Base-by-base conservation (phyloP, 2,888 invertebrate species). In the Rhingia rostrata region DNA sequence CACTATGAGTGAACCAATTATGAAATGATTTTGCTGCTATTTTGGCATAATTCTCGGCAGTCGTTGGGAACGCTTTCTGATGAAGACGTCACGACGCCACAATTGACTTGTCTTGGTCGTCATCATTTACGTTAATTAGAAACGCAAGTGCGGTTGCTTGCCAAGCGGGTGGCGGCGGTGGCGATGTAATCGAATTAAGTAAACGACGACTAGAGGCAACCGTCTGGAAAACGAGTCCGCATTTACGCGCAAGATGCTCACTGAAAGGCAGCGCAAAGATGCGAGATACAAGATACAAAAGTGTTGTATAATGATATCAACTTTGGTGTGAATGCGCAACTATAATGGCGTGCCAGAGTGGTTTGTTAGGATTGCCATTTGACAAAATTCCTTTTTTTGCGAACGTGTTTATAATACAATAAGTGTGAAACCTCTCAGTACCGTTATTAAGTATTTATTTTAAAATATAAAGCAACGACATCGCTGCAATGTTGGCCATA, bases 151-250 rank as follows among this genome's bases (percentile, higher is more conserved):
- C 22, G 22, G 22, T 10, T 4, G 47, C 2, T n/a, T 45, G 14
- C 43, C 14, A 22, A 47, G 30, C 60, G 70, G 49, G 22, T 22
- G 22, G 22, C 22, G 22, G 22, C 22, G 1, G 22, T 22, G 22
- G 61, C 66, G 47, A 72, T 60, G 82, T 78, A 78, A 82, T 82
- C 72, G 78, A 82, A 77, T 82, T 72, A 78, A 78, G 66, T 63
- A 72, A 82, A 82, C 47, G 72, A 72, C 49, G 30, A 22, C 22
- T 22, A 53, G 37, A 78, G 43, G 82, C 66, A 82, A 82, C 82
- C 30, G 43, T 49, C 72, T 72, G 82, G 82, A 82, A 78, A 82
- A 82, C 54, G 70, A 61, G 43, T 56, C 41, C 47, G 43, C 39
- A 54, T 70, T 70, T 54, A 70, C 47, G 53, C 49, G 54, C 53